These are phyloP conservation scores for Neomorphus geoffroyi DNA, from an alignment of 2,797 vertebrate species.

Conservation along the genomic window DNA sequence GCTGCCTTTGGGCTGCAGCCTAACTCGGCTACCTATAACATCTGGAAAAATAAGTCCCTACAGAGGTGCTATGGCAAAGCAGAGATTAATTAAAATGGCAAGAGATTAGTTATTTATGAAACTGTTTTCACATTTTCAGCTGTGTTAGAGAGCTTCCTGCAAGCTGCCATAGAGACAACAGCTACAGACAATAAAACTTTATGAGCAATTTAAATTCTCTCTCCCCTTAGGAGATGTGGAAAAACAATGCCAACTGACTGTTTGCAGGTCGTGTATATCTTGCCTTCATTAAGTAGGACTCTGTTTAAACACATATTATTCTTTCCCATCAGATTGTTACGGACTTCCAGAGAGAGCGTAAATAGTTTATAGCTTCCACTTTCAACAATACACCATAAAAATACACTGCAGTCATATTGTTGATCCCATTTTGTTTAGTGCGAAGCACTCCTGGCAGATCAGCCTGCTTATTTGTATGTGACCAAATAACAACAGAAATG, in stretches of 20 bases:
- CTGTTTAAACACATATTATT: slow-evolving; percentile 42
- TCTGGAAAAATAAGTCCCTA: background rate
- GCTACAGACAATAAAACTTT: slow-evolving; percentile 66
- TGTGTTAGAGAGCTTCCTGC: slow-evolving; percentile 8
- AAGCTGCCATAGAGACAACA: slow-evolving; percentile 58
- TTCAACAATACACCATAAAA: slow-evolving; percentile 53
- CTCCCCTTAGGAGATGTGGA: slow-evolving; percentile 9
- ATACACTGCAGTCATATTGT: slow-evolving; percentile 35
- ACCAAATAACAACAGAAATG: slow-evolving; percentile 29
- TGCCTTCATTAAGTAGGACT: slow-evolving; percentile 41
- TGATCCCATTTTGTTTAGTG: slow-evolving; percentile 25
- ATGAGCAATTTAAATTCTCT: slow-evolving; percentile 52
- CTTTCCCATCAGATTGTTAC: slow-evolving; percentile 22
- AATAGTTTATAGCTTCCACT: slow-evolving; percentile 62
- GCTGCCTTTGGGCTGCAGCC: background rate
- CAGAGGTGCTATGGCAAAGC: background rate
- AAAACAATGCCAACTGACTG: slow-evolving; percentile 47
- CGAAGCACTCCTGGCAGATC: background rate
- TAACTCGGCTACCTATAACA: background rate
- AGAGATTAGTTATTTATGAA: slow-evolving; percentile 39
- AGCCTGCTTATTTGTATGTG: background rate
- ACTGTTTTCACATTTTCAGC: slow-evolving; percentile 40
- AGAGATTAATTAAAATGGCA: slow-evolving; percentile 12
- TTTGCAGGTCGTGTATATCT: slow-evolving; percentile 33
- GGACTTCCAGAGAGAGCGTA: slow-evolving; percentile 9